These are phyloP conservation scores for Scrobipalpa atriplicella DNA, from an alignment of 2,888 invertebrate species.

Conservation along the genomic window DNA sequence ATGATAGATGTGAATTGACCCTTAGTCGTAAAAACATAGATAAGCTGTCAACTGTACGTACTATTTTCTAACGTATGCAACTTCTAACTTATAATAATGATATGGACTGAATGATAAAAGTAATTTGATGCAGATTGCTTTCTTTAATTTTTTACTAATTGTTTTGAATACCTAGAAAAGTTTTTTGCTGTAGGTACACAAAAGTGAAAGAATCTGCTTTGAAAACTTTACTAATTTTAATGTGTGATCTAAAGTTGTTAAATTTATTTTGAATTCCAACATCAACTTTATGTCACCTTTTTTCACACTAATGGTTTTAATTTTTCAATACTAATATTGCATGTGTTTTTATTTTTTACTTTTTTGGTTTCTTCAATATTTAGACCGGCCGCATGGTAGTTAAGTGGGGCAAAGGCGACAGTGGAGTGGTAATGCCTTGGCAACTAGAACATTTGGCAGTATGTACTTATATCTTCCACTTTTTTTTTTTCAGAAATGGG, in stretches of 20 bases:
- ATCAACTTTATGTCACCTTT: conserved; percentile 19
- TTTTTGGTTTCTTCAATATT: conserved; percentile 66
- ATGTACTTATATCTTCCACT: conserved; percentile 51
- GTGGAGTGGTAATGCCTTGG: conserved; percentile 79
- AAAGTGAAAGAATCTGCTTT: conserved; percentile 26
- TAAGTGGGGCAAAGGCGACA: conserved; percentile 79
- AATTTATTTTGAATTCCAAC: background rate
- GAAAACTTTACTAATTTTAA: conserved; percentile 13
- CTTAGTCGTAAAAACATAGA: background rate
- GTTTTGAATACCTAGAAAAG: background rate
- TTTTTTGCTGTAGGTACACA: background rate
- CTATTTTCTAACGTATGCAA: background rate
- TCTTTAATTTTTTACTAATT: conserved; percentile 21
- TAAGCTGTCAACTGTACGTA: background rate
- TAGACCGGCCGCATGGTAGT: conserved; percentile 82
- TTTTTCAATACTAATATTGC: conserved; percentile 44
- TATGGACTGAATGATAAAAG: conserved; percentile 21
- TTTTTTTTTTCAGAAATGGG: background rate
- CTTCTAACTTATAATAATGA: background rate
- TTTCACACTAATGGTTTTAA: conserved; percentile 28
- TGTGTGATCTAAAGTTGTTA: conserved; percentile 22
- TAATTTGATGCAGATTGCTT: conserved; percentile 24
- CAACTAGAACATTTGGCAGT: conserved; percentile 74
- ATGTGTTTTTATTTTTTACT: conserved; percentile 68
- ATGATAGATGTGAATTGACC: background rate